A percentile compares a stretch with the other conserved stretches of the same genome.
These are phyloP conservation scores for Laticauda colubrina DNA, from an alignment of 2,113 vertebrate species.

Conservation along the genomic window DNA sequence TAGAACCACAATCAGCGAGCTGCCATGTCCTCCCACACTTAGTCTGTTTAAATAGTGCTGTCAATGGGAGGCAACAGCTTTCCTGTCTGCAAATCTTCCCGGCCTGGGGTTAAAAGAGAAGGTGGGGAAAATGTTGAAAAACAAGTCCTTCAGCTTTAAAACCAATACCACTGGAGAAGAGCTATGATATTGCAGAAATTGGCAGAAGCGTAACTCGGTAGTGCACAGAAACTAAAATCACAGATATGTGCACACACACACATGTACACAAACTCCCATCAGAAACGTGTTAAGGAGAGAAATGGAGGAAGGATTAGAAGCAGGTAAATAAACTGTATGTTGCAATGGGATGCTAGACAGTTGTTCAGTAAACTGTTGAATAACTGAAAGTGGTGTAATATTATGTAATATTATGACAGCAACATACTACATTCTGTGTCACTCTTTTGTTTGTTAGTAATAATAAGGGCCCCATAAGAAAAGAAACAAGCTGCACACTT, in stretches of 20 bases:
- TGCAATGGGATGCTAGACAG: neutral
- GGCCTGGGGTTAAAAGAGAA: neutral
- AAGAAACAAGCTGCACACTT: neutral
- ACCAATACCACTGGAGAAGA: neutral
- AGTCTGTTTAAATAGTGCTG: neutral
- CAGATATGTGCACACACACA: neutral
- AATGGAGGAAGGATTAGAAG: neutral
- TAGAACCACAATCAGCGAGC: neutral
- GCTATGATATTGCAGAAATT: neutral
- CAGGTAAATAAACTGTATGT: neutral
- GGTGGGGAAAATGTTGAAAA: neutral
- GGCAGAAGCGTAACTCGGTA: neutral
- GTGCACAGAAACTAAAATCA: neutral
- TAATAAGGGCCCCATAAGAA: neutral
- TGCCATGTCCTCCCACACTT: neutral
- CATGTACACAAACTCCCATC: neutral
- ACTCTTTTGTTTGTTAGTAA: neutral
- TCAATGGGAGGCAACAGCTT: neutral
- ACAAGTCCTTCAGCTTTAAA: neutral
- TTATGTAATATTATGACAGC: neutral
- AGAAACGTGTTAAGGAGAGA: neutral
- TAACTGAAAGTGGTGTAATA: neutral
- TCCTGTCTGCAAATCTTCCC: neutral
- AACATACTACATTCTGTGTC: neutral
- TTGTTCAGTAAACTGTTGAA: neutral